A percentile compares a stretch with the other conserved stretches of the same genome.
phyloP scores from a whole-genome alignment of 2,113 vertebrate species.

The Butorides virescens region DNA sequence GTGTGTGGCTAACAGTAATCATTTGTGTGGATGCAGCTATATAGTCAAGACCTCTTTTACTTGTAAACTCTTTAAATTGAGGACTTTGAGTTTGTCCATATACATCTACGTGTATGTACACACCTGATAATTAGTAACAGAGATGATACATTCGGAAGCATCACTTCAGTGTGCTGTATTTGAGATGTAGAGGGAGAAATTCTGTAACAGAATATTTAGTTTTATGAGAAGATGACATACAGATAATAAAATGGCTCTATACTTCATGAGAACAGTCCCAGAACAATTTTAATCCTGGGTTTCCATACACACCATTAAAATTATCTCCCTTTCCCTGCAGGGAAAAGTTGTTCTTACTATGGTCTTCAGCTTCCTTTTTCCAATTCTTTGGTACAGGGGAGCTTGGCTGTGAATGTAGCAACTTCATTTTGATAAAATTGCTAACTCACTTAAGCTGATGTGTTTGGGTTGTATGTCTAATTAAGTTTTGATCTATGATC shows the following conservation, averaged over 20 bases:
- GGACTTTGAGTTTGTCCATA: not conserved
- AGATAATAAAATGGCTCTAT: not conserved
- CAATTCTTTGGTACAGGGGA: not conserved
- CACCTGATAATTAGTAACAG: not conserved
- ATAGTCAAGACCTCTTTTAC: not conserved
- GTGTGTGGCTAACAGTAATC: not conserved
- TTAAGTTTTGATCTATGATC: not conserved
- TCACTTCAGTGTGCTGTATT: not conserved
- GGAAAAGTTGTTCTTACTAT: not conserved
- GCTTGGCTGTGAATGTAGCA: not conserved
- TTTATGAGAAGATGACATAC: not conserved
- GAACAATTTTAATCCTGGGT: not conserved
- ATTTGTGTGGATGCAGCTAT: not conserved
- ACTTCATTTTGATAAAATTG: not conserved
- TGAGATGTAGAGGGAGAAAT: not conserved
- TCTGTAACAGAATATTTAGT: not conserved
- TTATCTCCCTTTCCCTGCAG: not conserved
- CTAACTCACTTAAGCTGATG: not conserved
- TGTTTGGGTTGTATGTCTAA: not conserved
- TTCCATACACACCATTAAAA: not conserved
- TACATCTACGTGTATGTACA: not conserved
- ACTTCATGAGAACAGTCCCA: not conserved
- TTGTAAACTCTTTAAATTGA: not conserved
- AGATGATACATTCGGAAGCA: not conserved
- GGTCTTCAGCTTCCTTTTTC: not conserved